These are phyloP conservation scores for Hydractinia symbiolongicarpus DNA, from an alignment of 30 jellyfish, hydroid and myxozoan species.

Conservation along the genomic window DNA sequence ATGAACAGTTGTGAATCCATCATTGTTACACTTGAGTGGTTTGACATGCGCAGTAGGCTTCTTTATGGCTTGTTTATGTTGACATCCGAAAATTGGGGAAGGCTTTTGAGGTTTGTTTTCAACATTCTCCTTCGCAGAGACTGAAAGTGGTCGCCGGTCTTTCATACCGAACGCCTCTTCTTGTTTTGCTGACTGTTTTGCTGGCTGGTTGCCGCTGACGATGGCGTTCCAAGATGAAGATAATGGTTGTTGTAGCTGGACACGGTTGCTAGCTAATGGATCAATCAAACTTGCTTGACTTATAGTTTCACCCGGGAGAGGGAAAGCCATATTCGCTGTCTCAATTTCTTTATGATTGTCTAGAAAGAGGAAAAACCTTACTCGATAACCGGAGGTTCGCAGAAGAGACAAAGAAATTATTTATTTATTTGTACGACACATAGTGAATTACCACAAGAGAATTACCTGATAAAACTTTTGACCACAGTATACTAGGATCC, in stretches of 20 bases:
- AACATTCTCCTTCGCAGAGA: constrained; percentile 24
- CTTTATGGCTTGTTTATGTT: constrained; percentile 39
- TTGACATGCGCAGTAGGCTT: constrained; percentile 98
- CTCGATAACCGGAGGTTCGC: background rate
- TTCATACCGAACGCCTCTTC: background rate
- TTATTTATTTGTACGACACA: background rate
- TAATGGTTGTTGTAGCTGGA: constrained; percentile 15
- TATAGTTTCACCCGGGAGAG: constrained; percentile 33
- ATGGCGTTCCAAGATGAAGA: constrained; percentile 78
- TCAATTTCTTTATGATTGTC: constrained; percentile 22
- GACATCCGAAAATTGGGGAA: constrained; percentile 57
- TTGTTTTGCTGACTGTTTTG: background rate
- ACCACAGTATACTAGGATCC: constrained; percentile 67
- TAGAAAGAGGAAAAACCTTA: background rate
- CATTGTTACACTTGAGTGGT: constrained; percentile 81
- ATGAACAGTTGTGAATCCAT: constrained; percentile 34
- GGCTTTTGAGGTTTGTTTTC: constrained; percentile 51
- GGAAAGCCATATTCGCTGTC: constrained; percentile 22
- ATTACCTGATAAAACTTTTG: constrained; percentile 49
- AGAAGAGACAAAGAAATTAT: background rate
- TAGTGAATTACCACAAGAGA: background rate
- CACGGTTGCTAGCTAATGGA: background rate
- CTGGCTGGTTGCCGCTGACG: constrained; percentile 64
- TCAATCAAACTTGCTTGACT: constrained; percentile 11
- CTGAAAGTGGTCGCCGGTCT: constrained; percentile 4